Evolutionary conservation across 64 coral and sea anemone species (phyloP).

Genomic region (Dendronephthya gigantea): DNA sequence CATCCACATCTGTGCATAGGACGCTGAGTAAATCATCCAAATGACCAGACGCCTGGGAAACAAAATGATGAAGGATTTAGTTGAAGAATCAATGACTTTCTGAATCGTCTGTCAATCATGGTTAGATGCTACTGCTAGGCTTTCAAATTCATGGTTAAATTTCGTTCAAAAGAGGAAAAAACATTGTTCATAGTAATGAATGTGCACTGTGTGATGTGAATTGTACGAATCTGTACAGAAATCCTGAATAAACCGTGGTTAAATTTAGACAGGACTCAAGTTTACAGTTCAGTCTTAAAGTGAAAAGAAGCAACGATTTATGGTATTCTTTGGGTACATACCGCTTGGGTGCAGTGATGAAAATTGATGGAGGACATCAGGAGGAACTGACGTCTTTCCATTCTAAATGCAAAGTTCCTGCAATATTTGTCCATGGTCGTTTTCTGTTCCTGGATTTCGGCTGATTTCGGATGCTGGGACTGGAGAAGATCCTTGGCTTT

Average conservation of each 20-base stretch:
- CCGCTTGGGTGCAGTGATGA: slow-evolving; percentile 58
- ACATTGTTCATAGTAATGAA: too few relatives aligned
- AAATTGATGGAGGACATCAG: slow-evolving; percentile 52
- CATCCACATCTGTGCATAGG: slow-evolving; percentile 75
- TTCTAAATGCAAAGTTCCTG: slow-evolving; percentile 80
- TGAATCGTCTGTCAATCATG: too few relatives aligned
- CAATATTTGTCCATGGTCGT: slow-evolving; percentile 80
- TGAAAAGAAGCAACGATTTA: too few relatives aligned
- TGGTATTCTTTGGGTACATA: slow-evolving; percentile 27
- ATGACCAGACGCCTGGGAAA: slow-evolving; percentile 53
- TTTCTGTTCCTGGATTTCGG: slow-evolving; percentile 51
- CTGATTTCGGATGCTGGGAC: slow-evolving; percentile 65
- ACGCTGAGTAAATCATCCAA: slow-evolving; percentile 78
- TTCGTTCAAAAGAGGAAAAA: too few relatives aligned
- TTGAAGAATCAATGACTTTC: too few relatives aligned
- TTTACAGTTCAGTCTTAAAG: neutral
- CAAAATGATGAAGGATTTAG: neutral
- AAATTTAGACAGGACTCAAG: too few relatives aligned
- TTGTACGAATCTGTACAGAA: too few relatives aligned
- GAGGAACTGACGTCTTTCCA: slow-evolving; percentile 68
- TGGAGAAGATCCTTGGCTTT: slow-evolving; percentile 77
- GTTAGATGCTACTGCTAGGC: too few relatives aligned
- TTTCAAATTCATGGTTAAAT: too few relatives aligned
- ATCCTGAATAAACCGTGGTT: neutral
- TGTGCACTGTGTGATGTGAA: too few relatives aligned